These are phyloP conservation scores for Brachymystax lenok DNA, from an alignment of 2,797 vertebrate species.

Conservation along the genomic window DNA sequence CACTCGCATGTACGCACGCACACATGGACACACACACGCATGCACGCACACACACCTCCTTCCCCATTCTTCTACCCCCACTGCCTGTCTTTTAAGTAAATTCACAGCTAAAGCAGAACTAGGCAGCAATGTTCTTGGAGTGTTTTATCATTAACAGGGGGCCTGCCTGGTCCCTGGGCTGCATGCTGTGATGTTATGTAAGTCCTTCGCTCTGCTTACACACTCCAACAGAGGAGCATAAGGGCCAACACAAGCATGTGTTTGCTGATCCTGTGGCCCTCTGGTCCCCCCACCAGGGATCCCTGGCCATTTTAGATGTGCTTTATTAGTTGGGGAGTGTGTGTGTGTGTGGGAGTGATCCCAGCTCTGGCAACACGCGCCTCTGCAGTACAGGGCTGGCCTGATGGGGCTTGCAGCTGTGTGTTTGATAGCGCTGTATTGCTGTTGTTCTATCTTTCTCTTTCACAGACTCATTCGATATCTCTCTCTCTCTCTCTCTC, in stretches of 20 bases:
- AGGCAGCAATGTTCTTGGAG: neutral
- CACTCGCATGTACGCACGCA: neutral
- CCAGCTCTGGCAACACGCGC: conserved; percentile 24
- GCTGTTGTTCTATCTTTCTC: neutral
- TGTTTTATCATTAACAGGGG: neutral
- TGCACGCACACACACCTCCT: neutral
- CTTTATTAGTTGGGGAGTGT: conserved; percentile 40
- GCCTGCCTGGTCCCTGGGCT: conserved; percentile 18
- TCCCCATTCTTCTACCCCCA: neutral
- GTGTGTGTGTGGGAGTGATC: conserved; percentile 25
- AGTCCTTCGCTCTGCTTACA: conserved; percentile 38
- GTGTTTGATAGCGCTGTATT: neutral
- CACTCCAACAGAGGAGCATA: conserved; percentile 16
- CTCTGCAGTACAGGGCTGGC: neutral
- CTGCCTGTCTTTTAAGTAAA: no score
- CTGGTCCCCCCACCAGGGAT: conserved; percentile 36
- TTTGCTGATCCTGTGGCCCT: conserved; percentile 32
- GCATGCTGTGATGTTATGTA: conserved; percentile 42
- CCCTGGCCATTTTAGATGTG: conserved; percentile 30
- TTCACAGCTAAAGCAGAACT: neutral
- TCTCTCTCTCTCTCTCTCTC: neutral
- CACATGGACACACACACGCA: neutral
- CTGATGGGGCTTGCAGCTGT: conserved; percentile 25
- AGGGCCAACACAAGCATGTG: conserved; percentile 49
- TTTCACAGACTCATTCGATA: neutral